Base-by-base conservation (phyloP, 1,140 invertebrate species). In the Gonatopus flavifemur region DNA sequence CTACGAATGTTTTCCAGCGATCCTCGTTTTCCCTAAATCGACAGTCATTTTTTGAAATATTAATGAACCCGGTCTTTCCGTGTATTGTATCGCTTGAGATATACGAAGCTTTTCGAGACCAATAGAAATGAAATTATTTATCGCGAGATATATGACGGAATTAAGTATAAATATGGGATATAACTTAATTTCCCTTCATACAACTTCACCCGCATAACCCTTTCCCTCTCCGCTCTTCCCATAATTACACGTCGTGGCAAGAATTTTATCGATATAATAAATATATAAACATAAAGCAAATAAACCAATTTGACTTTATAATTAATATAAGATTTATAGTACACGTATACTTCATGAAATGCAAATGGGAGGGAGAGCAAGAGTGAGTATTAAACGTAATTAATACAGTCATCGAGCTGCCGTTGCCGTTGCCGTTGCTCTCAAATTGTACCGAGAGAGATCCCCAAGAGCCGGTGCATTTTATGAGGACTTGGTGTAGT, bases 371-470 rank as follows among this genome's bases (percentile, higher is more conserved):
- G 24, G 35, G 35, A 37, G 25, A 20, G 31, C 24, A 41, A 21
- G 25, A 22, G 15, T 37, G n/a, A 5, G 16, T 18, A 21, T 46
- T 54, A 49, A 25, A 24, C 13, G 20, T 51, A 55, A 52, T 56
- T 59, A 59, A 55, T 55, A 59, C 19, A 51, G 32, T 52, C 48
- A 30, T 61, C 57, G 35, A 40, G 38, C 35, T 31, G 16, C 10
- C 25, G 8, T n/a, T n/a, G 41, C 25, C 16, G 19, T 1, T 2
- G 28, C n/a, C 40, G 45, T 15, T 16, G 33, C 10, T n/a, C 10
- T 7, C 7, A 36, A 10, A 7, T 6, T 7, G 10, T n/a, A 15
- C 16, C n/a, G n/a, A n/a, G n/a, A n/a, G n/a, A n/a, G n/a, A n/a
- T n/a, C 24, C 15, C 7, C 30, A 30, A 37, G 18, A 24, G 10